Evolutionary conservation across 2,113 vertebrate species (phyloP).

Genomic region (Rhabdornis inornatus): DNA sequence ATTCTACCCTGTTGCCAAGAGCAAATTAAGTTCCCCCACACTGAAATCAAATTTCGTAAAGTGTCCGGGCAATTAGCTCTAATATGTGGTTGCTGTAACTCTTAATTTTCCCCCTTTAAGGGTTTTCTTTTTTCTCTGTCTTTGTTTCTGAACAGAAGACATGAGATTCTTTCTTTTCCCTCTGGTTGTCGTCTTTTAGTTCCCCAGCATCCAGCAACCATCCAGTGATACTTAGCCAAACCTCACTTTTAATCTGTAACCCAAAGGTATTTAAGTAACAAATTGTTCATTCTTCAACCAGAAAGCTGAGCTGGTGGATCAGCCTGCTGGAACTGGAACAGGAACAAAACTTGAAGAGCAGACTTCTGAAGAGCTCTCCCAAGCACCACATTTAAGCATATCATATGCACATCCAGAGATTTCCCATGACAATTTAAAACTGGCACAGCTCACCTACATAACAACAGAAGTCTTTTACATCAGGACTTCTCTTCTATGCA

Average conservation of each 20-base stretch:
- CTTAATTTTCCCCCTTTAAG: constrained; percentile 51
- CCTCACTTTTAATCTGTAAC: constrained; percentile 47
- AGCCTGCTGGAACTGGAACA: constrained; percentile 24
- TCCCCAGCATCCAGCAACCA: constrained; percentile 10
- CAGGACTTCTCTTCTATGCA: not conserved
- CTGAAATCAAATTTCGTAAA: constrained; percentile 61
- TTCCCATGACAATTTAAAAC: constrained; percentile 23
- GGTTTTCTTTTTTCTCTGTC: constrained; percentile 34
- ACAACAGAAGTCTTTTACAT: not conserved
- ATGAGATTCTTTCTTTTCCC: constrained; percentile 32
- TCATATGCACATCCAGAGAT: not conserved
- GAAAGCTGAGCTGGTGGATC: not conserved
- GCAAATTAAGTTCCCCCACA: constrained; percentile 64
- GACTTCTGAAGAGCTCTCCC: constrained; percentile 27
- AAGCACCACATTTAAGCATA: not conserved
- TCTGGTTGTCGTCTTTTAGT: constrained; percentile 28
- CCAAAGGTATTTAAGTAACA: constrained; percentile 55
- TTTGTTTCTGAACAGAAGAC: constrained; percentile 43
- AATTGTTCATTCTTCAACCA: constrained; percentile 55
- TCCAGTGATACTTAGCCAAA: constrained; percentile 45
- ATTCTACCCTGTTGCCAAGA: constrained; percentile 69
- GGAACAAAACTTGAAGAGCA: constrained; percentile 2
- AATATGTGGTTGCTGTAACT: constrained; percentile 44
- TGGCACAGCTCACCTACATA: not conserved
- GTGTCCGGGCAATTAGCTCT: constrained; percentile 30